Base-by-base conservation (phyloP, 2,888 invertebrate species). In the Fragum fragum region DNA sequence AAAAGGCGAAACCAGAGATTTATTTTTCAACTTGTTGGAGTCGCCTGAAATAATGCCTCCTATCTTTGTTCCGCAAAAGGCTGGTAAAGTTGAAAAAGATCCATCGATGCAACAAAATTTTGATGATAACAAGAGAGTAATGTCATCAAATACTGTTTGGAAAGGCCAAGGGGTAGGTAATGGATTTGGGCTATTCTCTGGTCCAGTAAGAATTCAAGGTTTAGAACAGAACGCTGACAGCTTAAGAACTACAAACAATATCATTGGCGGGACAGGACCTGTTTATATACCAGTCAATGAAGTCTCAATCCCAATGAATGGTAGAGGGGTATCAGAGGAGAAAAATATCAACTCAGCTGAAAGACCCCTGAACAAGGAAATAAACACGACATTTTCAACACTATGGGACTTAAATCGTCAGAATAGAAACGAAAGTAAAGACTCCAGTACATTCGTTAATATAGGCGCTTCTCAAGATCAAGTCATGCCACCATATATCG, bases 31-130 rank as follows among this genome's bases (percentile, higher is more conserved):
- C 21, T 42, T 47, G 6, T 2, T 36, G 6, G n/a, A 32, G 3
- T 52, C 57, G 2, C 76, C 76, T 5, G 66, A 63, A 1, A 29
- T 76, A 29, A 76, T 76, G 76, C 76, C 76, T 16, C 76, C 76
- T 16, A 76, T 76, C 6, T 29, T 59, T 47, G 59, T 70, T 18
- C 32, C 59, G 32, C 36, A 47, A 14, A 14, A 14, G 9, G 1
- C n/a, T 7, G 18, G n/a, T 9, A 28, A 57, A 26, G 23, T 2
- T 9, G 47, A 47, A 2, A n/a, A 47, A 14, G n/a, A 18, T 14
- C 5, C 2, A 3, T 9, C 16, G 2, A 3, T 14, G n/a, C 47
- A 47, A 47, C n/a, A 14, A 3, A 14, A 47, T 47, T 3, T 14
- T 14, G 47, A 47, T 47, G 14, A 26, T 11, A 14, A 16, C 9